These are phyloP conservation scores for Mormoops blainvillei DNA, from an alignment of 2,113 vertebrate species.

Conservation along the genomic window DNA sequence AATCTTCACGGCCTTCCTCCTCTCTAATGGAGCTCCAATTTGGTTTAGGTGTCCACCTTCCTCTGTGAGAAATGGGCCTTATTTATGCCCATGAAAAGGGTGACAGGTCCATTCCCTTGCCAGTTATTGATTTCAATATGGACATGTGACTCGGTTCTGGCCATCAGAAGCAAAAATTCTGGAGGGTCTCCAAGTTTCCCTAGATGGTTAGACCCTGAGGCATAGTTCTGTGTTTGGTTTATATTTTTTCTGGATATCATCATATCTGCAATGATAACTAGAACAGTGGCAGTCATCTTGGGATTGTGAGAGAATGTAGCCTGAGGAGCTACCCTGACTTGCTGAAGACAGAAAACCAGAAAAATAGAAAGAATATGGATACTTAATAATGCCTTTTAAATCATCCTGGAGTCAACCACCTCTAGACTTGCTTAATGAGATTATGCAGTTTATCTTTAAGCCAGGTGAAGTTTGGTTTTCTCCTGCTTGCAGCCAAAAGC, in stretches of 20 bases:
- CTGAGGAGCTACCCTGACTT: not conserved
- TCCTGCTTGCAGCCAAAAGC: not conserved
- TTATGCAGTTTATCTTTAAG: conserved; percentile 1
- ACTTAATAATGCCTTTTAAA: not conserved
- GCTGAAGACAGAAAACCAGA: not conserved
- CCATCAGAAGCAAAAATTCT: not conserved
- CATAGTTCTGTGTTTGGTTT: not conserved
- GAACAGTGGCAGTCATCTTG: not conserved
- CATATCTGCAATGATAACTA: not conserved
- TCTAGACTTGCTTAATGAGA: not conserved
- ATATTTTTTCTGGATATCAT: not conserved
- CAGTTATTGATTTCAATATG: not conserved
- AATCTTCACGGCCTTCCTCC: not conserved
- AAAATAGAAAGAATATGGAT: not conserved
- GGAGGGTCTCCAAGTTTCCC: not conserved
- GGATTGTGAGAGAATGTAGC: not conserved
- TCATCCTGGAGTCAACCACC: not conserved
- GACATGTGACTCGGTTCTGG: not conserved
- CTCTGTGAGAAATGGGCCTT: not conserved
- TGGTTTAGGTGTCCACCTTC: not conserved
- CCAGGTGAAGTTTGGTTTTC: not conserved
- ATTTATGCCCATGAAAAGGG: not conserved
- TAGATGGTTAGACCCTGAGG: not conserved
- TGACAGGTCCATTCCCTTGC: not conserved
- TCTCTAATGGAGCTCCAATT: not conserved